Conservation (phyloP, 2,797 vertebrate genomes). For the Amphiprion clarkii region DNA sequence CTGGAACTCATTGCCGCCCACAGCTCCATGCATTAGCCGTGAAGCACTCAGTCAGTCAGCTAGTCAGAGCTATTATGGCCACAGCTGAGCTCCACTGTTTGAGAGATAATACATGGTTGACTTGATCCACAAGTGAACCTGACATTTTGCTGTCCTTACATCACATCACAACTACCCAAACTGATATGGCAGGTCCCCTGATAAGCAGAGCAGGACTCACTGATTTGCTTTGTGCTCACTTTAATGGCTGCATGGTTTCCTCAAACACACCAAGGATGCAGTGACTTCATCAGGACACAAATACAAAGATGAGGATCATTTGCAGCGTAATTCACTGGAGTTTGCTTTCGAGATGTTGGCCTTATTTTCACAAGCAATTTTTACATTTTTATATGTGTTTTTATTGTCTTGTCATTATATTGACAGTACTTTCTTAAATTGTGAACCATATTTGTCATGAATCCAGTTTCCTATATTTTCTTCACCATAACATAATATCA, state of each 20-base stretch:
- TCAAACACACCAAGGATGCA: constrained; percentile 60
- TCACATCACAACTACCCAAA: constrained; percentile 83
- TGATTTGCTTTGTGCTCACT: constrained; percentile 80
- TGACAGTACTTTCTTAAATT: constrained; percentile 15
- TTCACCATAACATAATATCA: no score
- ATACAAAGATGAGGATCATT: constrained; percentile 36
- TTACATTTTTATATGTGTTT: not conserved
- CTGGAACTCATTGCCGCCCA: constrained; percentile 60
- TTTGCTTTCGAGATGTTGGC: not conserved
- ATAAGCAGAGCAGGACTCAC: constrained; percentile 82
- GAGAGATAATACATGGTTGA: constrained; percentile 86
- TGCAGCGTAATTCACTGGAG: constrained; percentile 4
- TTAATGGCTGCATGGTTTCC: constrained; percentile 77
- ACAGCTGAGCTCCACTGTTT: constrained; percentile 79
- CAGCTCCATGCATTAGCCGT: constrained; percentile 55
- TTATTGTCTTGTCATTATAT: not conserved
- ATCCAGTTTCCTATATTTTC: not conserved
- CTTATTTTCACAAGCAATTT: constrained; percentile 3
- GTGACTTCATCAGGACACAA: constrained; percentile 51
- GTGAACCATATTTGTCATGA: constrained; percentile 16
- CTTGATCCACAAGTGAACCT: constrained; percentile 89
- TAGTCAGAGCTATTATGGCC: constrained; percentile 71
- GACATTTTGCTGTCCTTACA: constrained; percentile 85
- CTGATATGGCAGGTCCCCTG: constrained; percentile 81
- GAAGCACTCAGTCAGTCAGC: constrained; percentile 70